These are phyloP conservation scores for Cyclina sinensis DNA, from an alignment of 1,140 invertebrate species.

Conservation along the genomic window DNA sequence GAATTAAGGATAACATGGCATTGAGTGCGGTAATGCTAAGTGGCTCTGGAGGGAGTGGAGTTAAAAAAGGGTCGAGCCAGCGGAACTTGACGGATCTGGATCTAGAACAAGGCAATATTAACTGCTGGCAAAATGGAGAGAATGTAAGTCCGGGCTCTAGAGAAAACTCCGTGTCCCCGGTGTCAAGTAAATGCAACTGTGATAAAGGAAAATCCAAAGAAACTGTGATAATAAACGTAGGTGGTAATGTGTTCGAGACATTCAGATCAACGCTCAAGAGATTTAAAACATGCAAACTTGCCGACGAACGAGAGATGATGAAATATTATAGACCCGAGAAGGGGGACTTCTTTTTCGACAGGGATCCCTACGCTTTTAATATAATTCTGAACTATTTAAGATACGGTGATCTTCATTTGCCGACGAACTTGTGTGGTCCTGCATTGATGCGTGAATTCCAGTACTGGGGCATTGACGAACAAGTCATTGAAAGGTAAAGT, in stretches of 20 bases:
- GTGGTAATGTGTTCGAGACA: constrained; percentile 82
- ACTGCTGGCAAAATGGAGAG: constrained; percentile 21
- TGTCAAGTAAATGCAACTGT: constrained; percentile 87
- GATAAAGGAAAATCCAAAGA: constrained; percentile 67
- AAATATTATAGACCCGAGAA: constrained; percentile 89
- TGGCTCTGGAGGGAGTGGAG: constrained; percentile 49
- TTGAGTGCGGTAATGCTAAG: constrained; percentile 68
- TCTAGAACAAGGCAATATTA: constrained; percentile 45
- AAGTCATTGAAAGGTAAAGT: constrained; percentile 79
- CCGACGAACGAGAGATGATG: constrained; percentile 76
- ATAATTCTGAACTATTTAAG: constrained; percentile 83
- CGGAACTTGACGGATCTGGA: constrained; percentile 18
- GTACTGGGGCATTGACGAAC: constrained; percentile 85
- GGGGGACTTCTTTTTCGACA: constrained; percentile 88
- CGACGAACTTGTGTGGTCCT: constrained; percentile 83
- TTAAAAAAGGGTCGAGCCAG: neutral
- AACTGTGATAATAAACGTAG: constrained; percentile 82
- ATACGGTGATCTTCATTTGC: constrained; percentile 84
- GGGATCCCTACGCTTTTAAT: constrained; percentile 81
- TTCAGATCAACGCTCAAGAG: constrained; percentile 79
- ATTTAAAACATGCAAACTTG: constrained; percentile 78
- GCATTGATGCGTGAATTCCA: constrained; percentile 82
- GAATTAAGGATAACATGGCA: constrained; percentile 65
- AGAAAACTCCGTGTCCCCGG: constrained; percentile 41
- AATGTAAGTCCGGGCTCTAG: neutral